Base-by-base conservation (phyloP, 2,797 vertebrate species). In the Sebastes oblongus region DNA sequence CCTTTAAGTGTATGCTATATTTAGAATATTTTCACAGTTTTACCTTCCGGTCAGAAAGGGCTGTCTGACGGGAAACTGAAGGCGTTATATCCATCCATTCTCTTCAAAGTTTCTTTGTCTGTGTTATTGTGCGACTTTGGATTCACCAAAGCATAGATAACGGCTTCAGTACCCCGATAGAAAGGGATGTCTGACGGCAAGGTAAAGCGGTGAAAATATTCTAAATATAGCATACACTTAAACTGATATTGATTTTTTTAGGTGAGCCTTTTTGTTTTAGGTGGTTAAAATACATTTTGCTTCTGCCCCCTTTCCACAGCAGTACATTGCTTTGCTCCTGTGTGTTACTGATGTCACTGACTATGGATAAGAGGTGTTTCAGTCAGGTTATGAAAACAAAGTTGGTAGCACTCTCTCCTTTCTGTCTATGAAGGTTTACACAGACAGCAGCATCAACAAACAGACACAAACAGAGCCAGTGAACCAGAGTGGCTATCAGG, bases 401-500 rank as follows among this genome's bases (percentile, higher is more conserved):
- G 20, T 42, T 27, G 16, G n/a, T 14, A 29, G 60, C 59, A 66
- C 42, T 62, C 20, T 66, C 55, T 20, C 27, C 22, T 56, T 30
- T 60, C 69, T 55, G 55, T 68, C 66, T 72, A n/a, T 70, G 50
- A 81, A 54, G 64, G 80, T 68, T 78, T 70, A 75, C 75, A 65
- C 66, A 83, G 73, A 86, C 78, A 82, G 24, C 75, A 78, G 65
- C 54, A 50, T 12, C 66, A 71, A 71, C 66, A 86, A 76, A 86
- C 82, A 76, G 36, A 84, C 68, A 81, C 70, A 85, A 75, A 85
- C 81, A 72, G 67, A 83, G 74, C 22, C 74, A 56, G 72, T 66
- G 80, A 83, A 79, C 18, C 81, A 66, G 81, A 77, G 72, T 5
- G 50, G 77, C 90, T 89, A 92, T 93, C 94, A 87, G 77, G 86